Evolutionary conservation across 2,113 vertebrate species (phyloP).

Genomic region (Ammodytes marinus): DNA sequence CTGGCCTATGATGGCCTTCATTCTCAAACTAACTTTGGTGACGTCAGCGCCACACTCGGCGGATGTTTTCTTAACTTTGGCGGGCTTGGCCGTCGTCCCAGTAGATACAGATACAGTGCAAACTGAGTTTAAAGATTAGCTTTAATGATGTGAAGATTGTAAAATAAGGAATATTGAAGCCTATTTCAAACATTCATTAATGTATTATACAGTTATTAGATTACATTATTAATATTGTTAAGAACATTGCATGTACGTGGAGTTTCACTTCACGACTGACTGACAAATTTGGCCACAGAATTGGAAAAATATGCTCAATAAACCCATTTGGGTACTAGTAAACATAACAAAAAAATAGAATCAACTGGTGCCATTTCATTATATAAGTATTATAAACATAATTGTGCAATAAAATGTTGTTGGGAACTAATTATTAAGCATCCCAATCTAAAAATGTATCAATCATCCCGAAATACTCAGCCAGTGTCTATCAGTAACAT

Average conservation of each 20-base stretch:
- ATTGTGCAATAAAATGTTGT: neutral
- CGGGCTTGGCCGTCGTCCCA: neutral
- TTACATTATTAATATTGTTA: conserved; percentile 6
- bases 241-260: conserved; percentile 23
- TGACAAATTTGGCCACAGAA: conserved; percentile 9
- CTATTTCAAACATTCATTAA: conserved; percentile 16
- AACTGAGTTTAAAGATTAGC: conserved; percentile 32
- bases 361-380: conserved; percentile 24
- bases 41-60: neutral
- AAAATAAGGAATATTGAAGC: neutral
- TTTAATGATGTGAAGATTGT: conserved; percentile 40
- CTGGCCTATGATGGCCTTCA: neutral
- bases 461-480: neutral
- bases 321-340: neutral
- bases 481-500: neutral
- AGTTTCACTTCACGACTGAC: neutral
- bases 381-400: neutral
- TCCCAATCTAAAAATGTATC: neutral
- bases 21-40: neutral
- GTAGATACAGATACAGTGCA: conserved; percentile 11
- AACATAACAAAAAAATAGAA: neutral
- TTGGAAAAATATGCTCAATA: neutral
- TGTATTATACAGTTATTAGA: conserved; percentile 41
- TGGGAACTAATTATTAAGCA: neutral
- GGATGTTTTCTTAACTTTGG: conserved; percentile 19